Base-by-base conservation (phyloP, 1,140 invertebrate genomes). In the Sesamia nonagrioides region DNA sequence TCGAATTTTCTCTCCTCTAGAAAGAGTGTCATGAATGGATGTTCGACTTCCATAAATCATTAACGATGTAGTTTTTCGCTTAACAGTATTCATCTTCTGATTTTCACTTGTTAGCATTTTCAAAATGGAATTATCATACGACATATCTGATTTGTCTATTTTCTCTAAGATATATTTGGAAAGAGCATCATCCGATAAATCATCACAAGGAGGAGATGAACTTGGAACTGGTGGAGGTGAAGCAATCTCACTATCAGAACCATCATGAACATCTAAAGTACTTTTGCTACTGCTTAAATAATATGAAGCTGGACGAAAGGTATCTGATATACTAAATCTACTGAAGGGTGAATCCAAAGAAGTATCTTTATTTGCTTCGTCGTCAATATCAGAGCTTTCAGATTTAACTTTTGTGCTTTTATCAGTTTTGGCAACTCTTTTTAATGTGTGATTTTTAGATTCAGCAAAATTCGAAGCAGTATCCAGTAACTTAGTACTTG, bases 221-320 rank as follows among this genome's bases (percentile, higher is more conserved):
- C 95, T 96, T 0, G 98, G 97, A 78, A 98, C 97, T 0, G 97
- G 97, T n/a, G 97, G 97, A 6, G 97, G 97, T 0, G 97, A 97
- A 9, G 97, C 95, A 42, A 98, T 95, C 86, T 98, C 98, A 87
- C 97, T 98, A 84, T 98, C 97, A 8, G 97, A 98, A 78, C 97
- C 98, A 86, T 98, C 97, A 77, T 97, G 97, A 76, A 96, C 95
- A 82, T 97, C 97, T 4, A 96, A 95, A 35, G 96, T 95, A 69
- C 93, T 95, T 86, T 95, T 95, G 90, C 95, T 96, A 11, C 95
- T 95, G 37, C 97, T 97, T 52, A 98, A 88, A 87, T 98, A 98
- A 87, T 98, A 98, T 0, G 98, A 98, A 0, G 98, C 98, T 1
- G 98, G 98, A 82, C 98, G 95, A 84, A 98, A 98, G 0, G 97